phyloP scores from a whole-genome alignment of 2,888 invertebrate species.

The Harpalus rufipes region DNA sequence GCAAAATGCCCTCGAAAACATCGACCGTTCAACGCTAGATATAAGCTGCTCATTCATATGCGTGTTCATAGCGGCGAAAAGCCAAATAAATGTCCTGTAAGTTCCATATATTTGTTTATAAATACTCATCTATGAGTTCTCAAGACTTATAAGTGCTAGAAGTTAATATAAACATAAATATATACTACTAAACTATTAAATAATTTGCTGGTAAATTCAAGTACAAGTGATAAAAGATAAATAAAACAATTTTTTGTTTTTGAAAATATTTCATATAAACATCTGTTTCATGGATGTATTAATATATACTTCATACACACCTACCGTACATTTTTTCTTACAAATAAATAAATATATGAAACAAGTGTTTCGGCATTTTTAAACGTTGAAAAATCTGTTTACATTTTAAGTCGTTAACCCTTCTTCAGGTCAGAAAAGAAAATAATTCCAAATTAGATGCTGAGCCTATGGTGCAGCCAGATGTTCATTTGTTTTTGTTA shows the following conservation, averaged over 20 bases:
- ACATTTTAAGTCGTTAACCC: constrained; percentile 24
- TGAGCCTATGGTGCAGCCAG: neutral
- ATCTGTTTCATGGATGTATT: constrained; percentile 18
- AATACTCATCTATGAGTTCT: too few species aligned
- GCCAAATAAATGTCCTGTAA: constrained; percentile 97
- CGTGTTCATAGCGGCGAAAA: constrained; percentile 98
- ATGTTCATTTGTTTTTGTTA: constrained; percentile 25
- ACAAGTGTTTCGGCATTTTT: constrained; percentile 24
- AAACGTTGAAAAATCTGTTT: constrained; percentile 15
- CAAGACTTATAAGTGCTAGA: too few species aligned
- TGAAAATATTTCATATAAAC: neutral
- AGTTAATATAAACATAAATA: too few species aligned
- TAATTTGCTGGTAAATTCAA: neutral
- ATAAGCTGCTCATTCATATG: constrained; percentile 98
- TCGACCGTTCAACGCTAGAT: constrained; percentile 97
- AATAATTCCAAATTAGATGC: constrained; percentile 41
- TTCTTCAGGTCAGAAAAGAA: constrained; percentile 6
- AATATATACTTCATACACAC: neutral
- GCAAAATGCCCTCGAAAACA: constrained; percentile 92
- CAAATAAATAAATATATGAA: constrained; percentile 28
- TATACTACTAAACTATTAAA: neutral
- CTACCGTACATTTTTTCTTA: constrained; percentile 26
- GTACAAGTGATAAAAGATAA: neutral
- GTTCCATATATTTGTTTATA: too few species aligned
- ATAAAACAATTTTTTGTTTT: too few species aligned